Evolutionary conservation across 2,113 vertebrate species (phyloP).

Genomic region (Cygnus buccinator): DNA sequence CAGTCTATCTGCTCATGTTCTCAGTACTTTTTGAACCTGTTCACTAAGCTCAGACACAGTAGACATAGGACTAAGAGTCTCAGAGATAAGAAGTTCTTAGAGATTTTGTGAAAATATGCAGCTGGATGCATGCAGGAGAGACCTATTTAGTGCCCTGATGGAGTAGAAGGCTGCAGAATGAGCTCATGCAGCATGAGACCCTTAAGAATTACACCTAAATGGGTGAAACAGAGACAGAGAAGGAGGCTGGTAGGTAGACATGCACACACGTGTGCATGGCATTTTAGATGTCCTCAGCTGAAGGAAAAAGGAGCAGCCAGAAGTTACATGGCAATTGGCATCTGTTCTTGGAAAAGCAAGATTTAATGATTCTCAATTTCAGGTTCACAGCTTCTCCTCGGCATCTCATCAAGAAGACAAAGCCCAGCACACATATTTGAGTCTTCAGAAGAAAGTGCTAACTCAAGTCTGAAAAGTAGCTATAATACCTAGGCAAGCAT

Average conservation of each 20-base stretch:
- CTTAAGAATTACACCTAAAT: background rate
- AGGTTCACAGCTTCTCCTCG: background rate
- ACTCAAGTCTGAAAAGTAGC: background rate
- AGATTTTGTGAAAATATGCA: background rate
- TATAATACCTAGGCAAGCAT: background rate
- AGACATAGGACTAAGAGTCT: background rate
- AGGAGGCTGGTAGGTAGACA: background rate
- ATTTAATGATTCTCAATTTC: background rate
- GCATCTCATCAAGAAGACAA: background rate
- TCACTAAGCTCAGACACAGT: background rate
- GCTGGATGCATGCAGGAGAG: background rate
- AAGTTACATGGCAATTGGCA: background rate
- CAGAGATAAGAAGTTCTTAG: background rate
- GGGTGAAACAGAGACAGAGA: background rate
- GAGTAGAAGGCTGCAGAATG: background rate
- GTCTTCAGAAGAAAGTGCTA: background rate
- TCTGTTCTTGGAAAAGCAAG: fast-evolving
- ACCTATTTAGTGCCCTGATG: background rate
- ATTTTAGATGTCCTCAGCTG: background rate
- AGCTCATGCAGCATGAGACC: fast-evolving
- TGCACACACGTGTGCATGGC: background rate
- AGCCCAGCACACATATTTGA: background rate
- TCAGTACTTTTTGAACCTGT: background rate
- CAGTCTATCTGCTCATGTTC: background rate
- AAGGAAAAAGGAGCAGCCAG: background rate